Percentiles rank a stretch among this genome's conserved stretches.
Conservation (phyloP, 64 coral and sea anemone species). For the Cladopsammia gracilis region DNA sequence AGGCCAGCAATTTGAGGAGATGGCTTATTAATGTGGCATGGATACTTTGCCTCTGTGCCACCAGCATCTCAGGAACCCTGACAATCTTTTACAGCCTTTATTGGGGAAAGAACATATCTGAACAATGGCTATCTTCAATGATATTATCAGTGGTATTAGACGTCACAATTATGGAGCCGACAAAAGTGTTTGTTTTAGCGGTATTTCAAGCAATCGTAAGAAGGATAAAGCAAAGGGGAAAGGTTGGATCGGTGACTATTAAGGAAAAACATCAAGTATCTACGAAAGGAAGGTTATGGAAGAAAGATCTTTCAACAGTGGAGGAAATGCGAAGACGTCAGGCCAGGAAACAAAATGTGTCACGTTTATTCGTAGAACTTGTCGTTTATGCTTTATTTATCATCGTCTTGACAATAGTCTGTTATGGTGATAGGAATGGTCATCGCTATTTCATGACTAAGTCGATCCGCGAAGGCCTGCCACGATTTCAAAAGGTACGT, state of each 20-base stretch:
- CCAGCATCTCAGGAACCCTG: not conserved
- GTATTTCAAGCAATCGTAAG: not conserved
- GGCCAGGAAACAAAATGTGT: not conserved
- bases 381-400: slow-evolving; percentile 9
- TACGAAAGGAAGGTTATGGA: not conserved
- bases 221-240: not conserved
- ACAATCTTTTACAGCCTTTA: not conserved
- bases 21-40: not conserved
- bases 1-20: not conserved
- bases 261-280: not conserved
- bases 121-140: slow-evolving; percentile 17
- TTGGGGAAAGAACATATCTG: slow-evolving; percentile 1
- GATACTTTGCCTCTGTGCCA: not conserved
- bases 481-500: not conserved
- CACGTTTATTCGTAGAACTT: slow-evolving; percentile 13
- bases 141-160: not conserved
- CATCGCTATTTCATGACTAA: not conserved
- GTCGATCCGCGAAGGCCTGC: slow-evolving; percentile 13
- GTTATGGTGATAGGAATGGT: not conserved
- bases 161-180: not conserved
- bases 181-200: not conserved
- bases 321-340: not conserved
- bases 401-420: not conserved
- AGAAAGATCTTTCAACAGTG: not conserved
- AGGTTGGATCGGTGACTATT: not conserved